Percentiles rank a stretch among this genome's conserved stretches.
Conservation (phyloP, 1,140 invertebrate species). For the Lanistes nyassanus region DNA sequence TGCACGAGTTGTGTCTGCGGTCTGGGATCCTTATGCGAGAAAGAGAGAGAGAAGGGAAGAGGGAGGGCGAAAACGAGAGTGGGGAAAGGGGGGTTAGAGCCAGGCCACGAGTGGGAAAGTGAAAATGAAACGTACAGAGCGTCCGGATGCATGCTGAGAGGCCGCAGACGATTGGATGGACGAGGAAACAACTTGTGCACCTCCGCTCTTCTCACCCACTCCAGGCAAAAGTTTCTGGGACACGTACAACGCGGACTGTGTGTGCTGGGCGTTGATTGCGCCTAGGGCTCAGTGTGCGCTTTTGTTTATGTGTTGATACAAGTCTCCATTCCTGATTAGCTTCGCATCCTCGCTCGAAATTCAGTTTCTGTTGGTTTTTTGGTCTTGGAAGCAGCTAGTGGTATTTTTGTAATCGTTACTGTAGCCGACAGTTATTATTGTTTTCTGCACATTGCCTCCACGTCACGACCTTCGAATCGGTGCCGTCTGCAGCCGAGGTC, state of each 20-base stretch:
- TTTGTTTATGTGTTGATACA: neutral
- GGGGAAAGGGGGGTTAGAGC: neutral
- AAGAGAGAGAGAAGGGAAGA: neutral
- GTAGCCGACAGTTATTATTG: neutral
- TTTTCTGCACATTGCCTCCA: neutral
- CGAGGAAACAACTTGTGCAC: neutral
- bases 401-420: neutral
- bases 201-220: neutral
- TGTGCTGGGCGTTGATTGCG: neutral
- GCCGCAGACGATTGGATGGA: neutral
- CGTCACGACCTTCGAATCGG: neutral
- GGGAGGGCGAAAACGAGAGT: neutral
- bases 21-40: too few species aligned
- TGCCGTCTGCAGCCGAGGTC: constrained; percentile 3
- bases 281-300: neutral
- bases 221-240: neutral
- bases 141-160: neutral
- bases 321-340: neutral
- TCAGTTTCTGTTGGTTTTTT: too few species aligned
- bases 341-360: neutral
- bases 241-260: neutral
- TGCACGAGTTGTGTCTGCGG: too few species aligned
- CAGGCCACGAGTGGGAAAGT: neutral
- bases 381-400: too few species aligned
- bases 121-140: constrained; percentile 1